Percentiles rank a stretch among this genome's conserved stretches.
Evolutionary conservation across 2,888 invertebrate genomes (phyloP).

Genomic region (Erebia palarica): DNA sequence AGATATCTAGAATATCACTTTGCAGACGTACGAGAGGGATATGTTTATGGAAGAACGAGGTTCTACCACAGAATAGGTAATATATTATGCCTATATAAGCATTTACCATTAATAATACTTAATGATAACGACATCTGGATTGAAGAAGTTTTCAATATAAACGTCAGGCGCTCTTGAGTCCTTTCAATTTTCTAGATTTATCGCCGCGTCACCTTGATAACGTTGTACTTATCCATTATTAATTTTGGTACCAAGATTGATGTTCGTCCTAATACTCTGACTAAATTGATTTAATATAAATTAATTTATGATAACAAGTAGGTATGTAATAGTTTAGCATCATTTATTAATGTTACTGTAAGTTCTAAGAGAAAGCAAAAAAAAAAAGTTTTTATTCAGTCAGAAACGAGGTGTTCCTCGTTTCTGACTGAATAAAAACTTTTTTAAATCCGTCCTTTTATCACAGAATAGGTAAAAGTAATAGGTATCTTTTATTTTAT

Average conservation of each 20-base stretch:
- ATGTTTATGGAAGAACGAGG: too few relatives aligned
- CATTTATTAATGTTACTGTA: too few relatives aligned
- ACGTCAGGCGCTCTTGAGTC: slow-evolving; percentile 22
- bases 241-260: slow-evolving; percentile 26
- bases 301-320: background rate
- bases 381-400: too few relatives aligned
- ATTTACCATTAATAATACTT: slow-evolving; percentile 21
- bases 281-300: background rate
- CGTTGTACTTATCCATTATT: slow-evolving; percentile 26
- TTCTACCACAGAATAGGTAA: background rate
- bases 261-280: slow-evolving; percentile 9
- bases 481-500: too few relatives aligned
- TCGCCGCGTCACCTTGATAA: slow-evolving; percentile 21
- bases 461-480: too few relatives aligned
- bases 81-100: too few relatives aligned
- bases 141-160: slow-evolving; percentile 27
- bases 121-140: slow-evolving; percentile 25
- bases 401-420: too few relatives aligned
- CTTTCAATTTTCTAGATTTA: slow-evolving; percentile 28
- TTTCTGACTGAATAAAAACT: too few relatives aligned
- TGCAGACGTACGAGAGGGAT: too few relatives aligned
- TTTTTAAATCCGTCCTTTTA: too few relatives aligned
- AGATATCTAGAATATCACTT: too few relatives aligned
- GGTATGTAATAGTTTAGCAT: background rate
- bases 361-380: too few relatives aligned